Evolutionary conservation across 2,797 vertebrate genomes (phyloP), one percentile per base, ranked within the genome.

Genomic region (Aldrovandia affinis): DNA sequence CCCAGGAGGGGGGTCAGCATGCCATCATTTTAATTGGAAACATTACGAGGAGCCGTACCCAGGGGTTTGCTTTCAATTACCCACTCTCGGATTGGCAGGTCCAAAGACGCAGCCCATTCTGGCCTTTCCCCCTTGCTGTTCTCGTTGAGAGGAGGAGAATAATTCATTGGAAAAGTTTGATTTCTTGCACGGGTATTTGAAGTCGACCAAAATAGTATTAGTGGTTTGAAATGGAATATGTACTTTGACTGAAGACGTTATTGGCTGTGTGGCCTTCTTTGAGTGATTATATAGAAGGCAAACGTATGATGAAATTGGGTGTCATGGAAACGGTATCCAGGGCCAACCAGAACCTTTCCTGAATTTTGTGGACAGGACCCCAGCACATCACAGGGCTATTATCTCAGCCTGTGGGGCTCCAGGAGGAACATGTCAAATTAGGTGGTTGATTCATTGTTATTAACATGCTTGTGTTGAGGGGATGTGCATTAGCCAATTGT

Each of bases 81-180:
- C 81, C 57, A 57, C 75, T 83, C 68, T 42, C 68, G 82, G 61
- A 59, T n/a, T 87, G 83, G 88, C 87, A 86, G 84, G 83, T 82
- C 47, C 86, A 89, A 84, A 81, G 25, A 39, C 88, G 86, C 87
- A 85, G n/a, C 81, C 84, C 63, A 52, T 84, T 85, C 65, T 84
- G 83, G 87, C 78, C 57, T 85, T 78, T n/a, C 59, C 0, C 83
- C 47, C 83, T 88, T 68, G 82, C 79, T 50, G 81, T 70, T 12
- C 57, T 47, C 84, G 63, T 65, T 80, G 80, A 25, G n/a, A 80
- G 77, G 86, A 87, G 77, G 86, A 87, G 80, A 81, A 0, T 2
- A 36, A 80, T 86, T 73, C 12, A 39, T 84, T 86, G 33, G 33
- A 22, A 47, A 77, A 77, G 33, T 28, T 42, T 39, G 22, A 47